Percentiles rank a stretch among this genome's conserved stretches.
Conservation (phyloP, 2,113 vertebrate genomes). For the Regulus satrapa region DNA sequence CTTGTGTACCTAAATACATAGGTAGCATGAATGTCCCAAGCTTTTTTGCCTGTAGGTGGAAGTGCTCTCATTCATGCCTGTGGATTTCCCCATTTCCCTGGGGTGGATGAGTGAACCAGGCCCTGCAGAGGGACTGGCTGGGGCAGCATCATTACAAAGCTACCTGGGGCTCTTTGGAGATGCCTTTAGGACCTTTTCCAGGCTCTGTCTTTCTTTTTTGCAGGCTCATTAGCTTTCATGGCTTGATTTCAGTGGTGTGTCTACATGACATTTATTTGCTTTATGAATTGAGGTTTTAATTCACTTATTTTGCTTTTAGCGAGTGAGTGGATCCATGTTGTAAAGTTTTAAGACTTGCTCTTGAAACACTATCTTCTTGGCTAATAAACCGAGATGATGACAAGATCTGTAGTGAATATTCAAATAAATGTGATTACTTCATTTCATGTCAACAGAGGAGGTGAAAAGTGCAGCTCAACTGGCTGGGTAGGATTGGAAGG, state of each 20-base stretch:
- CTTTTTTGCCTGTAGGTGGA: not conserved
- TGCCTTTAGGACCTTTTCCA: constrained; percentile 38
- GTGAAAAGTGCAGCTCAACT: constrained; percentile 82
- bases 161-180: not conserved
- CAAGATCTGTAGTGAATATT: constrained; percentile 86
- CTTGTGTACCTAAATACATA: fast-evolving
- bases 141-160: not conserved
- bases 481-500: constrained; percentile 71
- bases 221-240: constrained; percentile 38
- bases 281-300: constrained; percentile 68
- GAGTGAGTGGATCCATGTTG: constrained; percentile 68
- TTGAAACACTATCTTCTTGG: constrained; percentile 75
- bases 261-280: constrained; percentile 75
- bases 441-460: constrained; percentile 80
- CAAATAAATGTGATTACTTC: constrained; percentile 87
- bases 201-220: constrained; percentile 21
- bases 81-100: not conserved
- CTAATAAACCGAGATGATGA: constrained; percentile 78
- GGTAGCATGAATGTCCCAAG: not conserved
- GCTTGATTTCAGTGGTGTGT: constrained; percentile 60
- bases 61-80: fast-evolving
- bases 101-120: not conserved
- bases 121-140: not conserved
- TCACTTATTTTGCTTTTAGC: constrained; percentile 67
- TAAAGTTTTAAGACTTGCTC: constrained; percentile 71